These are phyloP conservation scores for Actinostola sp. DNA, from an alignment of 92 coral and sea anemone species.

Conservation along the genomic window DNA sequence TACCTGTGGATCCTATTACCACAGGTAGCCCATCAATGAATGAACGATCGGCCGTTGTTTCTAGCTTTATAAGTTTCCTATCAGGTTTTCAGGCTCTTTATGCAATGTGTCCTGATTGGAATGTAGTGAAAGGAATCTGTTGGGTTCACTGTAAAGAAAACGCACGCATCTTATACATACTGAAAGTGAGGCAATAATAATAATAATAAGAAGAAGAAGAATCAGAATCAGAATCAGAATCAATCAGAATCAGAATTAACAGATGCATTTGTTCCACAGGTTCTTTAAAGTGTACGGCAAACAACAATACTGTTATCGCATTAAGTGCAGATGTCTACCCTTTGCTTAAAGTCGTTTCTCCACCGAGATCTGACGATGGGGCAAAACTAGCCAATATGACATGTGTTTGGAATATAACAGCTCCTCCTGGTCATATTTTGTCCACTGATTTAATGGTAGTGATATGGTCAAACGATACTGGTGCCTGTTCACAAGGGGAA, in stretches of 20 bases:
- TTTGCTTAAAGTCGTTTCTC: not conserved
- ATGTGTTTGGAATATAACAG: slow-evolving; percentile 13
- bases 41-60: too few relatives aligned
- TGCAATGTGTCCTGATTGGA: too few relatives aligned
- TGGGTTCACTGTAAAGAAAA: too few relatives aligned
- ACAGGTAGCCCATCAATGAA: too few relatives aligned
- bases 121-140: too few relatives aligned
- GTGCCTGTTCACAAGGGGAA: not conserved
- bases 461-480: not conserved
- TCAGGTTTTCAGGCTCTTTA: too few relatives aligned
- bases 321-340: not conserved
- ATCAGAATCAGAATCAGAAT: too few relatives aligned
- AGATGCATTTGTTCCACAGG: not conserved
- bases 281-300: not conserved
- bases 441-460: not conserved
- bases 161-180: too few relatives aligned
- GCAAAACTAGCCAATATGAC: not conserved
- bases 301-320: not conserved
- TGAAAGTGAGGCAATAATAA: too few relatives aligned
- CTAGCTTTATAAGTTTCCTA: too few relatives aligned
- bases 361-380: not conserved
- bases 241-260: not conserved
- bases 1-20: too few relatives aligned
- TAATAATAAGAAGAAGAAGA: too few relatives aligned
- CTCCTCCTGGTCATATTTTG: not conserved